phyloP scores from a whole-genome alignment of 1,140 invertebrate genomes.

The Frieseomelitta varia region DNA sequence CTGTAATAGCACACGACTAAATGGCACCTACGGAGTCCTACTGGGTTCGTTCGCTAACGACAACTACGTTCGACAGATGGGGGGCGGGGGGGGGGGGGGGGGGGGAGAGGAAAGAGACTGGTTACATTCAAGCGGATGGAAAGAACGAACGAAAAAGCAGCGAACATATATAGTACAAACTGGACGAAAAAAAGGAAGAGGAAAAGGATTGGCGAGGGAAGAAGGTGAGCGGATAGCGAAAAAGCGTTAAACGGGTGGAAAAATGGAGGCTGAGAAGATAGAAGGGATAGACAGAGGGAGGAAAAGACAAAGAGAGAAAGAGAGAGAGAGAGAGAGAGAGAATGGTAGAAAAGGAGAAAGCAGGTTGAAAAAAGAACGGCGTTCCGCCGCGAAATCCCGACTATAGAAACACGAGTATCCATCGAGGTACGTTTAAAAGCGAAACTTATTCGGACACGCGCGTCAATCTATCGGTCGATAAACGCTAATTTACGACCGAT shows the following conservation, averaged over 20 bases:
- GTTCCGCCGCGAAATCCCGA: not conserved
- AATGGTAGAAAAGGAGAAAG: not conserved
- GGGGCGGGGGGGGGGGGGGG: too few species aligned
- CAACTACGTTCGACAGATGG: not conserved
- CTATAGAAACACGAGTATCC: conserved; percentile 1
- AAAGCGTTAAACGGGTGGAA: not conserved
- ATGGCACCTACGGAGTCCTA: conserved; percentile 40
- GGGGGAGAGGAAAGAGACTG: not conserved
- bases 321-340: not conserved
- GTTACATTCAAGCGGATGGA: not conserved
- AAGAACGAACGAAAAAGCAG: not conserved
- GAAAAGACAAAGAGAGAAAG: not conserved
- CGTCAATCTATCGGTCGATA: not conserved
- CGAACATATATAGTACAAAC: not conserved
- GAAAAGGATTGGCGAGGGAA: not conserved
- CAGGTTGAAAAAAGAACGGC: not conserved
- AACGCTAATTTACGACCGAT: conserved; percentile 13
- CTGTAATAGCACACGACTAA: conserved; percentile 56
- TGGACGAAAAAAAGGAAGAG: not conserved
- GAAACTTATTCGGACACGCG: conserved; percentile 3
- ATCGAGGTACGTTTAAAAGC: conserved; percentile 9
- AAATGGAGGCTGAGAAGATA: not conserved
- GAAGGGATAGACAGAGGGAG: not conserved
- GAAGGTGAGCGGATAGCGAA: not conserved
- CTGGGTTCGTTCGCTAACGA: conserved; percentile 39